Evolutionary conservation across 1,140 invertebrate species (phyloP).

Genomic region (Caligus rogercresseyi): DNA sequence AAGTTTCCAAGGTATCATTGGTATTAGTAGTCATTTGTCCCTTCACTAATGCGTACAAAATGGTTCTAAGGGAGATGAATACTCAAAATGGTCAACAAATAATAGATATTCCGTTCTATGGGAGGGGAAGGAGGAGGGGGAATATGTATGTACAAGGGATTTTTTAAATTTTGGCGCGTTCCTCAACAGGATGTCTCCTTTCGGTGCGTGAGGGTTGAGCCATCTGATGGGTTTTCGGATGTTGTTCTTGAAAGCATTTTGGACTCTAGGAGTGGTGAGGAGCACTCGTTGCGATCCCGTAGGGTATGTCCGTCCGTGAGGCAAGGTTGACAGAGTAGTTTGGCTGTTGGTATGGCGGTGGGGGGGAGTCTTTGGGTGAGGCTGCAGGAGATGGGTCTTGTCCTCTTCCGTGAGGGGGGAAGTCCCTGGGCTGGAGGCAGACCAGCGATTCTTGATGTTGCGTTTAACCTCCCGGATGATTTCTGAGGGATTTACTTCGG

Average conservation of each 20-base stretch:
- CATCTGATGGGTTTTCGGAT: background rate
- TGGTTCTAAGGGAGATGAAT: too few species aligned
- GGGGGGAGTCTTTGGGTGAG: background rate
- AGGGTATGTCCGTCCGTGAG: background rate
- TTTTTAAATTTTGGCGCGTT: too few species aligned
- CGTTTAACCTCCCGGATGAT: constrained; percentile 1
- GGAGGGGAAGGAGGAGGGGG: too few species aligned
- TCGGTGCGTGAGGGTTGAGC: background rate
- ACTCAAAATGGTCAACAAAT: too few species aligned
- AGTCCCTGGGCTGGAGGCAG: background rate
- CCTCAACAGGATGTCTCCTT: background rate
- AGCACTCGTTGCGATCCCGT: background rate
- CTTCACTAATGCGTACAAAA: too few species aligned
- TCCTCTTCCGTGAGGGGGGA: background rate
- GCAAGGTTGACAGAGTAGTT: background rate
- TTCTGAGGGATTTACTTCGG: background rate
- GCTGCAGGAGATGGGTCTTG: background rate
- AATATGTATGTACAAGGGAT: too few species aligned
- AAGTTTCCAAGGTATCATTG: too few species aligned
- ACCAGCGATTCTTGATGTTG: constrained; percentile 17
- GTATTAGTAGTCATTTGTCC: too few species aligned
- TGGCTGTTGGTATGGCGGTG: background rate
- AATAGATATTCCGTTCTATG: too few species aligned
- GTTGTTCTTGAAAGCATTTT: constrained; percentile 13
- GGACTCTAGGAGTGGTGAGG: background rate